phyloP scores from a whole-genome alignment of 2,113 vertebrate genomes.

The Thinocorus orbignyianus region DNA sequence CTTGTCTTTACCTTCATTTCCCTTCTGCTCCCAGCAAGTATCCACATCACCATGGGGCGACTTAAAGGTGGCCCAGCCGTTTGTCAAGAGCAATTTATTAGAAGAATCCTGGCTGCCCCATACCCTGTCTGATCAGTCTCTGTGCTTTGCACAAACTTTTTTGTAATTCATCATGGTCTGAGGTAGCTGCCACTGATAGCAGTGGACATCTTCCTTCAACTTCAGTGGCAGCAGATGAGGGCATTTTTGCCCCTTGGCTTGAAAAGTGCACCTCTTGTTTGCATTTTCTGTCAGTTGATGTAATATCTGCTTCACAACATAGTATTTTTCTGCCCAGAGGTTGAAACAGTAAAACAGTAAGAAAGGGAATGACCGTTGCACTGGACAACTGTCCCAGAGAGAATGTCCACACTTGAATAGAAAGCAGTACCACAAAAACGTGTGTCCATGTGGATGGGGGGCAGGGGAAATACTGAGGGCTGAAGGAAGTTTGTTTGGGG shows the following conservation, averaged over 20 bases:
- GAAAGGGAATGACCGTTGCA: background rate
- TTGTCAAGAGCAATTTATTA: background rate
- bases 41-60: background rate
- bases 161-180: fast-evolving
- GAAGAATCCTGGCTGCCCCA: background rate
- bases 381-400: background rate
- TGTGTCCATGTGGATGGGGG: background rate
- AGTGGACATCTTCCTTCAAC: background rate
- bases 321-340: background rate
- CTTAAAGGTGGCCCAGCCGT: background rate
- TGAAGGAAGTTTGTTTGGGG: background rate
- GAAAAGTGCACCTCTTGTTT: background rate
- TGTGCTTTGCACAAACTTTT: background rate
- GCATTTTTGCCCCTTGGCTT: background rate
- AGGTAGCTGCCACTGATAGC: fast-evolving
- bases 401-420: background rate
- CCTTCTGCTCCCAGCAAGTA: background rate
- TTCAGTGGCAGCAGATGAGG: background rate
- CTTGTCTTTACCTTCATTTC: background rate
- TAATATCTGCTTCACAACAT: background rate
- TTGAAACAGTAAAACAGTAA: background rate
- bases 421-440: background rate
- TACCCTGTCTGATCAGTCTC: background rate
- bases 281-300: background rate
- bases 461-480: background rate